A percentile compares a stretch with the other conserved stretches of the same genome.
These are phyloP conservation scores for Coptodon rendalli DNA, from an alignment of 2,113 vertebrate species.

Conservation along the genomic window DNA sequence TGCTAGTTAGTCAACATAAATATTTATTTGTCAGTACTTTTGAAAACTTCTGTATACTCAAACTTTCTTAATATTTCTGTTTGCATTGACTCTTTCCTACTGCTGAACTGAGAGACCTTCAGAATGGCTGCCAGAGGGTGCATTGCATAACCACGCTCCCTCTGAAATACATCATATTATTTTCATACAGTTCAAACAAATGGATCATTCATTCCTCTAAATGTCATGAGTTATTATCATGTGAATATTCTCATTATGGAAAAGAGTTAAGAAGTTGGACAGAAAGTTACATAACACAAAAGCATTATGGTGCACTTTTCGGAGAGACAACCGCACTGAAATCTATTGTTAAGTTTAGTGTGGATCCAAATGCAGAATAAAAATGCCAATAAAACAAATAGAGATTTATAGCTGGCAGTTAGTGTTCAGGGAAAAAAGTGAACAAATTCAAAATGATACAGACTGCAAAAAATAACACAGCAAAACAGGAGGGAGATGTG, in stretches of 20 bases:
- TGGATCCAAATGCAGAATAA: neutral
- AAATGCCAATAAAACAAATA: neutral
- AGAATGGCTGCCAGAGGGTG: neutral
- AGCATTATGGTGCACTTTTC: neutral
- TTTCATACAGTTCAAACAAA: neutral
- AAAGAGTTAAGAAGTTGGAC: neutral
- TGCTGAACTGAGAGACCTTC: neutral
- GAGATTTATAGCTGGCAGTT: neutral
- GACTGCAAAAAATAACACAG: neutral
- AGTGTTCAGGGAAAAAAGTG: neutral
- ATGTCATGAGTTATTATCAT: constrained; percentile 4
- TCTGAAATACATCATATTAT: neutral
- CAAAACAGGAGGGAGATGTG: neutral
- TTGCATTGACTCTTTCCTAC: neutral
- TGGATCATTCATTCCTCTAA: neutral
- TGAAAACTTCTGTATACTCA: neutral
- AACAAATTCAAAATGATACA: neutral
- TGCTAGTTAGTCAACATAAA: neutral
- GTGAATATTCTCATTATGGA: neutral
- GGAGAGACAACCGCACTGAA: neutral
- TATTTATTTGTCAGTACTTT: neutral
- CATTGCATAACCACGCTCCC: neutral
- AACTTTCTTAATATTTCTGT: neutral
- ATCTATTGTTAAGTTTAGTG: neutral
- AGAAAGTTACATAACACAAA: neutral